Evolutionary conservation across 2,797 vertebrate species (phyloP).

Genomic region (Cryptoblepharus egeriae): DNA sequence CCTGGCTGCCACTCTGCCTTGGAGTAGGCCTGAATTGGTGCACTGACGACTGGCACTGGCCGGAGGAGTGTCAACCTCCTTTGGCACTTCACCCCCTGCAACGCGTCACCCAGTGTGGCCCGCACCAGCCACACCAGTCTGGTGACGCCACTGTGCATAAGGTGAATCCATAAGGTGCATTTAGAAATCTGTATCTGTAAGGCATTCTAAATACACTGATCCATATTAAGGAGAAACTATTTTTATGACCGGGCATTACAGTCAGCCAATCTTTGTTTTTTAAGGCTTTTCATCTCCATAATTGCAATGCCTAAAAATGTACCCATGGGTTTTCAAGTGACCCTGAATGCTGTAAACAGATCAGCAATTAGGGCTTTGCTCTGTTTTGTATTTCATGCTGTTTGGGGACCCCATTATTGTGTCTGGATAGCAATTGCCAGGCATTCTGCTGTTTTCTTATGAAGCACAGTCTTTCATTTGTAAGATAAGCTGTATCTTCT

Average conservation of each 20-base stretch:
- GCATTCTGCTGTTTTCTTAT: background rate
- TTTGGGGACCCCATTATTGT: background rate
- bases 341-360: background rate
- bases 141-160: background rate
- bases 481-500: background rate
- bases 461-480: background rate
- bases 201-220: background rate
- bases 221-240: background rate
- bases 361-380: background rate
- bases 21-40: too few relatives aligned
- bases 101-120: too few relatives aligned
- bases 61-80: too few relatives aligned
- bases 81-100: too few relatives aligned
- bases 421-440: background rate
- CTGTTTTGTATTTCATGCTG: background rate
- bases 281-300: background rate
- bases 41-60: too few relatives aligned
- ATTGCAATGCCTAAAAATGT: slow-evolving; percentile 6
- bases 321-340: background rate
- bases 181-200: background rate
- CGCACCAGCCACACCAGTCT: too few relatives aligned
- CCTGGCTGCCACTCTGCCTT: too few relatives aligned
- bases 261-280: background rate
- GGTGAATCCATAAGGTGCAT: background rate
- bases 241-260: background rate